Evolutionary conservation across 2,113 vertebrate genomes (phyloP).

Genomic region (Hippopotamus amphibius): DNA sequence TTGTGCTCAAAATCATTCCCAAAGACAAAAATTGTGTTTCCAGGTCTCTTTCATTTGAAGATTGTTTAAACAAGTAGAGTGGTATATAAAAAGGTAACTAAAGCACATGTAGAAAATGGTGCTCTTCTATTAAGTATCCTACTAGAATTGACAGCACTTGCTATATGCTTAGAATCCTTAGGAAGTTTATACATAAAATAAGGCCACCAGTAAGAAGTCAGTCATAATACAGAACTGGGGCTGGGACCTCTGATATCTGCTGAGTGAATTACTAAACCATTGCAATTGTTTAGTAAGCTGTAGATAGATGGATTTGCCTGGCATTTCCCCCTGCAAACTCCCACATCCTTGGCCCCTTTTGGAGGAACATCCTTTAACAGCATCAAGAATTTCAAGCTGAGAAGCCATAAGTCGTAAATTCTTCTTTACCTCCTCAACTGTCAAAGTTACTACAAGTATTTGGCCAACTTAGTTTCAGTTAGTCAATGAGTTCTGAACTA

Average conservation of each 20-base stretch:
- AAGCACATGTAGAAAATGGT: neutral
- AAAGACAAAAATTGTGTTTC: neutral
- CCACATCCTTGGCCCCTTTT: accelerated
- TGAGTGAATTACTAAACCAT: neutral
- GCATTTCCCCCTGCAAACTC: neutral
- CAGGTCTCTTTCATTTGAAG: conserved; percentile 26
- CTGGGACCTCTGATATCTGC: neutral
- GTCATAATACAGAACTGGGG: neutral
- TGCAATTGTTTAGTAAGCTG: neutral
- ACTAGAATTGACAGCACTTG: neutral
- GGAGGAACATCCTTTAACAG: neutral
- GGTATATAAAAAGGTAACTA: neutral
- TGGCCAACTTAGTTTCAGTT: neutral
- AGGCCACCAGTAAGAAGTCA: neutral
- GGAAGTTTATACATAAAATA: neutral
- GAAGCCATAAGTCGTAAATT: neutral
- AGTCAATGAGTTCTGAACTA: neutral
- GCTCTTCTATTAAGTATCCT: neutral
- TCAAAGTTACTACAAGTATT: neutral
- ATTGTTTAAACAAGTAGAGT: neutral
- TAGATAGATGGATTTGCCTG: neutral
- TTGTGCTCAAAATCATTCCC: neutral
- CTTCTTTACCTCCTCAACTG: neutral
- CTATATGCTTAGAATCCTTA: neutral
- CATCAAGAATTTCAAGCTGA: conserved; percentile 17